Base-by-base conservation (phyloP, 2,113 vertebrate species). In the Tenrec ecaudatus region DNA sequence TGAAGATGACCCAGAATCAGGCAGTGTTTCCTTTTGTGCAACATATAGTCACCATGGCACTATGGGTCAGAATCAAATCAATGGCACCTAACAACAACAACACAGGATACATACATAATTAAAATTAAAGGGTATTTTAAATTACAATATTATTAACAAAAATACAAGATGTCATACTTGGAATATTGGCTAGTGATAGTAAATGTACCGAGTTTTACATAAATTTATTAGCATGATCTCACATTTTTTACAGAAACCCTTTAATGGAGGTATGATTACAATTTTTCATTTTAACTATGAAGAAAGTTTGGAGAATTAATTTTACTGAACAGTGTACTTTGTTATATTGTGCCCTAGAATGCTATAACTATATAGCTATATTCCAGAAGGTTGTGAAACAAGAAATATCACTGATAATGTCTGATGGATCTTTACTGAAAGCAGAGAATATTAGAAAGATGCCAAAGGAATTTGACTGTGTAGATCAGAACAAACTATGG, bases 61-160 rank as follows among this genome's bases (percentile, higher is more conserved):
- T 62, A 62, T 62, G 60, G 22, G 19, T 19, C 60, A 62, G 60
- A 62, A 62, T 23, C 12, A 23, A 62, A 19, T 62, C 22, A 23
- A 62, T 62, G 60, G 22, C 60, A 62, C 60, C 19, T 58, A 58
- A 58, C 19, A 62, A 20, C 60, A 62, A 62, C 60, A 62, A 62
- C 60, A 62, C 12, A 53, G 47, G 6, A 53, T 53, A 53, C 47
- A 53, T 62, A 22, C 16, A 62, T 20, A 92, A 68, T 20, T 1
- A 82, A 88, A 83, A 85, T 20, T 60, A 73, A 86, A 88, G 2
- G 6, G 4, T 80, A 68, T 75, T 6, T 17, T 64, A 86, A 78
- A 78, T 73, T 88, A 60, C 53, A 84, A 57, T 92, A 79, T 68
- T 73, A 78, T 68, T 89, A 94, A 29, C 8, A 92, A 79, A 86